Conservation (phyloP, 1,140 invertebrate genomes). For the Venustaconcha ellipsiformis region DNA sequence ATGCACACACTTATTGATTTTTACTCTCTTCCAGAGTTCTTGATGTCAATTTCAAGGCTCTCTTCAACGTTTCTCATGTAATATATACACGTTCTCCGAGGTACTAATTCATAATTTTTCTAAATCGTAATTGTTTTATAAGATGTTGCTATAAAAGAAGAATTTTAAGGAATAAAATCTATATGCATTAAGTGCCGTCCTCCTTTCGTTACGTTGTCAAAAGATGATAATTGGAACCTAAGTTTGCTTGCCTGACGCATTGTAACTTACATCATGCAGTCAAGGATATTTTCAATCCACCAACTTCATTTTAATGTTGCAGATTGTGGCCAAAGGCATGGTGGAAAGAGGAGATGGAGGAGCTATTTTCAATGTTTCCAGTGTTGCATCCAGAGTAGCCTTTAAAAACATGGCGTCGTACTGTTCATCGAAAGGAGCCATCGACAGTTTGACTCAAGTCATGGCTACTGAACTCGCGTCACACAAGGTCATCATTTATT, state of each 20-base stretch:
- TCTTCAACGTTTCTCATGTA: constrained; percentile 81
- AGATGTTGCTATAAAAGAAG: background rate
- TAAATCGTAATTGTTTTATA: background rate
- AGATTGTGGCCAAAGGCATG: constrained; percentile 77
- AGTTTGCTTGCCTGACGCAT: background rate
- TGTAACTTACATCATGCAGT: background rate
- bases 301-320: background rate
- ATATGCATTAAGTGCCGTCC: too few relatives aligned
- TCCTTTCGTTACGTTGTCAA: background rate
- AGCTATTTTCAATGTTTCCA: constrained; percentile 89
- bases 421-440: constrained; percentile 75
- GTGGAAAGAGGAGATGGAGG: constrained; percentile 76
- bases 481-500: constrained; percentile 48
- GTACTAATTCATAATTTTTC: too few relatives aligned
- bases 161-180: background rate
- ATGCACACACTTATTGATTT: constrained; percentile 11
- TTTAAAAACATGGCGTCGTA: constrained; percentile 82
- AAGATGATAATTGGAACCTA: background rate
- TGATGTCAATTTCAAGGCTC: constrained; percentile 85
- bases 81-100: background rate
- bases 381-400: constrained; percentile 77
- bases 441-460: constrained; percentile 74
- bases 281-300: background rate
- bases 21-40: constrained; percentile 75
- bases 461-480: constrained; percentile 88